Base-by-base conservation (phyloP, 1,140 invertebrate species). In the Megalonaias nervosa region DNA sequence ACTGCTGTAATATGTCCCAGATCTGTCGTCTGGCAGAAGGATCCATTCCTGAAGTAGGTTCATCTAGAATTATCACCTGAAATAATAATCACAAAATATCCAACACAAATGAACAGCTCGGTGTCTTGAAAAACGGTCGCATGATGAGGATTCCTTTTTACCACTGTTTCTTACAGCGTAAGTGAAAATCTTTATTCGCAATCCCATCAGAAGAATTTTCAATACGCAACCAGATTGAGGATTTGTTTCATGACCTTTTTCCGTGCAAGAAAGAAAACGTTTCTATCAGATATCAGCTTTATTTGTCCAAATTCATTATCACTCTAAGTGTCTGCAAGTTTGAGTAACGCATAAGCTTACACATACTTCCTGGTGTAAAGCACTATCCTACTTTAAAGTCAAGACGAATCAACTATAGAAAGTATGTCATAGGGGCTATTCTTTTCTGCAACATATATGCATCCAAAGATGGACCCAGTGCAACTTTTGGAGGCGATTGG, bases 41-140 rank as follows among this genome's bases (percentile, higher is more conserved):
- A 92, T 99, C 98, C 93, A 99, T 96, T 67, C 98, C 98, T 2
- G 96, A 96, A 2, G 97, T 98, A 60, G 98, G 98, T 90, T 99
- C 89, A 71, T 91, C 90, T 38, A 89, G 74, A 67, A 91, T 88
- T 12, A 91, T 82, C 74, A 87, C 78, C 88, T 88, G 59, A 9
- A 21, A 66, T 93, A 16, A 67, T 48, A 15, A n/a, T 26, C 64
- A 26, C 17, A 12, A 48, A 38, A 67, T 13, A 11, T 48, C 17
- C 26, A n/a, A 31, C 23, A 67, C 14, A 48, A 16, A 9, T 62
- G 23, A 48, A 23, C n/a, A 31, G 23, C 31, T 31, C 5, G 2
- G 12, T 23, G n/a, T 38, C 26, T 67, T 67, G 17, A 65, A 26
- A 26, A 26, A 65, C n/a, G 17, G 23, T 66, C 11, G 9, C 19